Evolutionary conservation across 2,888 invertebrate species (phyloP).

Genomic region (Nycteola revayana): DNA sequence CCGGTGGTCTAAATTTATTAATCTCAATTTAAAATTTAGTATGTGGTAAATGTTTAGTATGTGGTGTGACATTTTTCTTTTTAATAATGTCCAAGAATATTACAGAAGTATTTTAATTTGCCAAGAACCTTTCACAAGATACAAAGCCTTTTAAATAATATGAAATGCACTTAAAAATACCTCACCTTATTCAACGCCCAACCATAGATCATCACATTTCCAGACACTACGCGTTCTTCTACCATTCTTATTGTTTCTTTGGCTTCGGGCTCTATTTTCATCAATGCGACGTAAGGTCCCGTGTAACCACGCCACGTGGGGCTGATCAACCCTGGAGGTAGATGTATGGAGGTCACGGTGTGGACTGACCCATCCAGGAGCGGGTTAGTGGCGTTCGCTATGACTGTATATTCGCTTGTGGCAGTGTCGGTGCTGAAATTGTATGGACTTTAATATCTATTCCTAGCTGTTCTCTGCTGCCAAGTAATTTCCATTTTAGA

Average conservation of each 20-base stretch:
- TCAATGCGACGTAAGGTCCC: constrained; percentile 20
- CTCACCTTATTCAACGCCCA: constrained; percentile 43
- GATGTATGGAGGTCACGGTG: constrained; percentile 24
- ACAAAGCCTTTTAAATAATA: too few relatives aligned
- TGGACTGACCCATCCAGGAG: constrained; percentile 44
- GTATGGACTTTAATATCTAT: too few relatives aligned
- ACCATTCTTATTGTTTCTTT: constrained; percentile 10
- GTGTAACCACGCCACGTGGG: background rate
- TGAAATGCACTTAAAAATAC: too few relatives aligned
- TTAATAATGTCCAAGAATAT: too few relatives aligned
- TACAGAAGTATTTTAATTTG: too few relatives aligned
- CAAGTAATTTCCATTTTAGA: too few relatives aligned
- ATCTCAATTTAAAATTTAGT: too few relatives aligned
- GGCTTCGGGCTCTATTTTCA: constrained; percentile 26
- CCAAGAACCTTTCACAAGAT: too few relatives aligned
- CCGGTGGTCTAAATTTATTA: too few relatives aligned
- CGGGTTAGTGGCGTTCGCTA: constrained; percentile 43
- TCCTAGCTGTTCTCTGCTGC: too few relatives aligned
- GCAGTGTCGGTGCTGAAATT: constrained; percentile 23
- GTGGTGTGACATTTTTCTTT: too few relatives aligned
- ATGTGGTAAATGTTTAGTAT: too few relatives aligned
- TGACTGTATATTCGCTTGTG: constrained; percentile 40
- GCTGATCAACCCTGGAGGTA: constrained; percentile 6
- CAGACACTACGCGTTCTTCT: constrained; percentile 9
- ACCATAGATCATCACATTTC: constrained; percentile 37